Conservation (phyloP, 2,113 vertebrate genomes). For the Ploceus nigricollis region DNA sequence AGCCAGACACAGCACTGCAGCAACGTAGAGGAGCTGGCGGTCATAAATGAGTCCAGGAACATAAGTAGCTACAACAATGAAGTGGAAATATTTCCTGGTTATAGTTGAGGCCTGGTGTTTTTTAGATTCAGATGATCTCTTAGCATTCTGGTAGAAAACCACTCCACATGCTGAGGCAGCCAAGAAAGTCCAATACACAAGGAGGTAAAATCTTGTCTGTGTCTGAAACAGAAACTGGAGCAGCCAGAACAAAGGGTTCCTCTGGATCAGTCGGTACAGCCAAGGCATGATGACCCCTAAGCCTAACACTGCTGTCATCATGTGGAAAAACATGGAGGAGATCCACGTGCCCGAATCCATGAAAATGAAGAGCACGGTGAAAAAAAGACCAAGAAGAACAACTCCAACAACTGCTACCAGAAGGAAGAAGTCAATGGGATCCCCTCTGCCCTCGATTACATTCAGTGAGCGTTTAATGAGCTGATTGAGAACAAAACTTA, state of each 20-base stretch:
- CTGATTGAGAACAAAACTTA: constrained; percentile 94
- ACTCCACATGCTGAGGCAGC: constrained; percentile 78
- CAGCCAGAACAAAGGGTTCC: constrained; percentile 91
- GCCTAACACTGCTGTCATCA: constrained; percentile 88
- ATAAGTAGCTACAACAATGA: constrained; percentile 90
- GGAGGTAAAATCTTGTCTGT: constrained; percentile 79
- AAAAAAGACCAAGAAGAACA: constrained; percentile 87
- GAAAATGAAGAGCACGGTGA: constrained; percentile 90
- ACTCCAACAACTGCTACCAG: constrained; percentile 86
- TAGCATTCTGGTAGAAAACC: constrained; percentile 89
- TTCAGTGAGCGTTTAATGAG: constrained; percentile 94
- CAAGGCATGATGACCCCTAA: constrained; percentile 92
- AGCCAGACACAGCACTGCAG: constrained; percentile 85
- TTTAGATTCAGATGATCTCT: constrained; percentile 83
- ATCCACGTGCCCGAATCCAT: constrained; percentile 95
- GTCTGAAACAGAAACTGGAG: constrained; percentile 85
- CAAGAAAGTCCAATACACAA: constrained; percentile 86
- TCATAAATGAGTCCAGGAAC: constrained; percentile 90
- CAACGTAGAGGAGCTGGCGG: constrained; percentile 84
- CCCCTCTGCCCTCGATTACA: constrained; percentile 77
- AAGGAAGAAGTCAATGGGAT: constrained; percentile 89
- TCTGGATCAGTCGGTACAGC: constrained; percentile 88
- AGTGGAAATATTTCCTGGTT: constrained; percentile 92
- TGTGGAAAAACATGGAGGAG: constrained; percentile 94
- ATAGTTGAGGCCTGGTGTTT: constrained; percentile 89